Conservation (phyloP, 2,797 vertebrate genomes). For the Dendrocincla fuliginosa region DNA sequence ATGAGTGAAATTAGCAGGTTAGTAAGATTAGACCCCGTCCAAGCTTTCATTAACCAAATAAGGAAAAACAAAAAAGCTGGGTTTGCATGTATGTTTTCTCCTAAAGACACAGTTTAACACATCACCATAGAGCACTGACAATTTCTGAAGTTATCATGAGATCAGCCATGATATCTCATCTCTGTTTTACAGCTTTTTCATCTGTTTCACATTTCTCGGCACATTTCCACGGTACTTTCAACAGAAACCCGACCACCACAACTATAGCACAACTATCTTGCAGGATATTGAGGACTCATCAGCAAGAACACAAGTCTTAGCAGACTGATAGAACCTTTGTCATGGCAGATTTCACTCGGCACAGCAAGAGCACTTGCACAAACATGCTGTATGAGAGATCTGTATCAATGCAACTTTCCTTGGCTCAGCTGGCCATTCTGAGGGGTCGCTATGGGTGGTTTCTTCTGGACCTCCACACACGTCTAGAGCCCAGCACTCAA, state of each 20-base stretch:
- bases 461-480: neutral
- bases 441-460: neutral
- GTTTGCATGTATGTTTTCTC: constrained; percentile 14
- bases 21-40: neutral
- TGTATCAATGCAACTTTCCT: neutral
- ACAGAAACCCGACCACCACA: constrained; percentile 5
- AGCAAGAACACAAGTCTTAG: neutral
- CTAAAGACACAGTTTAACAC: neutral
- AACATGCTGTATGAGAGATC: neutral
- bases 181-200: constrained; percentile 21
- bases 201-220: constrained; percentile 36
- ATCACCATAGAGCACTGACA: neutral
- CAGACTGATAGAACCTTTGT: neutral
- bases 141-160: constrained; percentile 32
- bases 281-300: neutral
- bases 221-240: neutral
- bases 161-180: constrained; percentile 3
- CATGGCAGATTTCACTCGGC: neutral
- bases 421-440: neutral
- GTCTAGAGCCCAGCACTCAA: neutral
- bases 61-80: neutral
- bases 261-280: neutral
- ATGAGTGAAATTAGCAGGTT: neutral
- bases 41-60: neutral
- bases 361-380: neutral